These are phyloP conservation scores for Hypolimnas misippus DNA, from an alignment of 2,888 invertebrate species.

Conservation along the genomic window DNA sequence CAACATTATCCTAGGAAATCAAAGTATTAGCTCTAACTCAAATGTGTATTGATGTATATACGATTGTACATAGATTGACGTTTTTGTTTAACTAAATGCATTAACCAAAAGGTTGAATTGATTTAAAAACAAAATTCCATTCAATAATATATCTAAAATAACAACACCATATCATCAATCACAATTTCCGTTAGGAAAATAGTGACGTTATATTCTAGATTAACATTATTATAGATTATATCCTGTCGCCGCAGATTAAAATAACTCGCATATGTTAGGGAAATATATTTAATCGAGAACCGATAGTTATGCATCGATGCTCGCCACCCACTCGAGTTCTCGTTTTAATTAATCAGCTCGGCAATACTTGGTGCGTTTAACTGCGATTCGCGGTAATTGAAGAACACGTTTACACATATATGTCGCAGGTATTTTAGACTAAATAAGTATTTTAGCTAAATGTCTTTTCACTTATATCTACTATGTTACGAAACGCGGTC, in stretches of 20 bases:
- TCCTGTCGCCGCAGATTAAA: conserved; percentile 4
- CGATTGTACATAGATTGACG: too few relatives aligned
- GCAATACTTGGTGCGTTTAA: conserved; percentile 23
- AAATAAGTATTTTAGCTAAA: not conserved
- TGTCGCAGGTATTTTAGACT: not conserved
- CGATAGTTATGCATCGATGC: conserved; percentile 60
- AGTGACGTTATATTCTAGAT: too few relatives aligned
- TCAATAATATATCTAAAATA: too few relatives aligned
- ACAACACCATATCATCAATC: not conserved
- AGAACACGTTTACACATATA: conserved; percentile 4
- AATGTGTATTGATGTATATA: too few relatives aligned
- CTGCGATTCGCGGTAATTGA: conserved; percentile 15
- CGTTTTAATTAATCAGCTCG: conserved; percentile 52
- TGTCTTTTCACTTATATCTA: not conserved
- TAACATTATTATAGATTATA: not conserved
- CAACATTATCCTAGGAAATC: too few relatives aligned
- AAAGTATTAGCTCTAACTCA: too few relatives aligned
- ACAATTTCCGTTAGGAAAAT: too few relatives aligned
- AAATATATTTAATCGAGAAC: conserved; percentile 34
- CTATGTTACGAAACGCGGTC: too few relatives aligned
- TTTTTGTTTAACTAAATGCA: too few relatives aligned
- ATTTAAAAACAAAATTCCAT: too few relatives aligned
- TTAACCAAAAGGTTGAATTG: too few relatives aligned
- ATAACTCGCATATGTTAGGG: conserved; percentile 20
- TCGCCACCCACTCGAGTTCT: conserved; percentile 51